phyloP scores from a whole-genome alignment of 2,113 vertebrate species.

The Mustela lutreola region DNA sequence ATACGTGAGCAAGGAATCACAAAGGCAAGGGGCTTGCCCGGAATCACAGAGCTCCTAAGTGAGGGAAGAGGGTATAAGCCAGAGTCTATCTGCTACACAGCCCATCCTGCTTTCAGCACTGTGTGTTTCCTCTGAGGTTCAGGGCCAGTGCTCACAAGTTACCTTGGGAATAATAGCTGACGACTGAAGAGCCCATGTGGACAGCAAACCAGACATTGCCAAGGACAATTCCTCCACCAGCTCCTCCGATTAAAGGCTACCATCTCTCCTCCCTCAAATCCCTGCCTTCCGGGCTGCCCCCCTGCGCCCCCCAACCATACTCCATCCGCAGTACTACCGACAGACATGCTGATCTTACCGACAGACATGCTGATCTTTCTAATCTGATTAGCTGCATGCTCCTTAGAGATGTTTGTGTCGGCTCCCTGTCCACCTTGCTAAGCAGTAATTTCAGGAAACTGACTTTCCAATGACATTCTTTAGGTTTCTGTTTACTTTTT shows the following conservation, averaged over 20 bases:
- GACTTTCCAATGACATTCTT: slow-evolving; percentile 42
- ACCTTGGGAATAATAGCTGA: background rate
- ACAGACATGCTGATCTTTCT: background rate
- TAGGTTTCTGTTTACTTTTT: slow-evolving; percentile 56
- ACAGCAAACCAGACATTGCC: background rate
- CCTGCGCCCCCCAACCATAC: rapidly evolving
- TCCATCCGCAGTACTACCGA: background rate
- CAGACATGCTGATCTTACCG: rapidly evolving
- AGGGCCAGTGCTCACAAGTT: background rate
- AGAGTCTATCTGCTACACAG: background rate
- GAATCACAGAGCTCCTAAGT: background rate
- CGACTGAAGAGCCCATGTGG: background rate
- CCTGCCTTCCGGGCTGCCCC: too few relatives aligned
- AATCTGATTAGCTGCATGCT: background rate
- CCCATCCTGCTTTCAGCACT: rapidly evolving
- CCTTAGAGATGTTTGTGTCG: background rate
- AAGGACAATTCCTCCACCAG: background rate
- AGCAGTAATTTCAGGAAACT: slow-evolving; percentile 25
- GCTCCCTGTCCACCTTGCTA: background rate
- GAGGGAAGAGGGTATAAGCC: background rate
- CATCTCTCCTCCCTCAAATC: background rate
- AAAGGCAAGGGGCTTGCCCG: background rate
- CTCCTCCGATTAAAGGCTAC: background rate
- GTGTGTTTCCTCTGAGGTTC: background rate
- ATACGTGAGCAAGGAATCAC: background rate